A percentile compares a stretch with the other conserved stretches of the same genome.
phyloP scores from a whole-genome alignment of 2,113 vertebrate genomes.

The Nicator chloris region DNA sequence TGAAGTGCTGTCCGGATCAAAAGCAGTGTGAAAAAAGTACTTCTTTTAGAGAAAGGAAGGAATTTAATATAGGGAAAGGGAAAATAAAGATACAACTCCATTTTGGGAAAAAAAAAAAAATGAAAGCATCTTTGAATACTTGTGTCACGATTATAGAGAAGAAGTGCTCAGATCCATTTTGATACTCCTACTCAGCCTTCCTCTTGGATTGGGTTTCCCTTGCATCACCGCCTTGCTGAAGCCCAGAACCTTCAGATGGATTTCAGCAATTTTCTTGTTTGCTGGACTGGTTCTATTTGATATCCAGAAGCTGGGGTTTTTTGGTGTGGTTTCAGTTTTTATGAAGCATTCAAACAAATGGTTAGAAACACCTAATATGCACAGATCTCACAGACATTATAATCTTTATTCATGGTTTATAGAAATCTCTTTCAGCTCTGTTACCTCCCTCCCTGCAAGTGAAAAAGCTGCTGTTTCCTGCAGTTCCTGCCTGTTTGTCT shows the following conservation, averaged over 20 bases:
- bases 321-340: not conserved
- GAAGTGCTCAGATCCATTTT: not conserved
- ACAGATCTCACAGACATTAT: not conserved
- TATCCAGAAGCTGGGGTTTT: not conserved
- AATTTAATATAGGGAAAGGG: not conserved
- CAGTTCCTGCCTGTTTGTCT: not conserved
- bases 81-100: not conserved
- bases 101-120: not conserved
- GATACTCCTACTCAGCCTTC: not conserved
- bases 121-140: not conserved
- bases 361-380: not conserved
- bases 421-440: not conserved
- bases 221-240: not conserved
- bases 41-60: not conserved
- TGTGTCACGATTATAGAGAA: not conserved
- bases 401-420: not conserved
- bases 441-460: not conserved
- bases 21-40: not conserved
- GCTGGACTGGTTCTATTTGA: not conserved
- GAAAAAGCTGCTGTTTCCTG: not conserved
- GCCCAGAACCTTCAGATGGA: not conserved
- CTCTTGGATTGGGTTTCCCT: not conserved
- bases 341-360: not conserved
- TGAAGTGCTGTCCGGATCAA: rapidly evolving
- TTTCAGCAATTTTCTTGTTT: not conserved